Base-by-base conservation (phyloP, 2,113 vertebrate species). In the Sprattus sprattus region DNA sequence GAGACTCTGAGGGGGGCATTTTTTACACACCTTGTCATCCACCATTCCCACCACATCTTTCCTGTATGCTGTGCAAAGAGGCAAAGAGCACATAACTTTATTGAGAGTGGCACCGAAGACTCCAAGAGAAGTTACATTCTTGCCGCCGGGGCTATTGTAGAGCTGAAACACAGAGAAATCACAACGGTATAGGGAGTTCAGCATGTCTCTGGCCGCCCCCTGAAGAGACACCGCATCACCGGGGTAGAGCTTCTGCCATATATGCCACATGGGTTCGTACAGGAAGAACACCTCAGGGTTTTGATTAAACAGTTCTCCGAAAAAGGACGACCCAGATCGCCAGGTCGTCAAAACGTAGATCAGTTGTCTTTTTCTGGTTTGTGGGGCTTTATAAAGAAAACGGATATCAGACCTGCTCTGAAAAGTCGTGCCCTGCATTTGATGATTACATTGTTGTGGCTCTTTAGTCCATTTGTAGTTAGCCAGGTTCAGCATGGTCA, bases 191-290 rank as follows among this genome's bases (percentile, higher is more conserved):
- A 99, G 93, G 20, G 97, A 97, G 92, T 96, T 97, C 81, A 99
- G 95, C 97, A 99, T 98, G 94, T 99, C 98, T 87, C 98, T 94
- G 82, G 97, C 97, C 0, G 98, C 98, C 47, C 98, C 98, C 86
- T 99, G 98, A 87, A 99, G 94, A 47, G 98, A 98, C 45, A 98
- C 96, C 0, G 98, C 98, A 1, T 99, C 98, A 0, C 98, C 98
- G 0, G 98, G 98, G 93, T 99, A 99, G 88, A 99, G 95, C 89
- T 99, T 99, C 92, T 99, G 98, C 98, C 98, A 99, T 92, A 99
- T 98, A 91, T 99, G 98, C 98, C 98, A 99, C 95, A 99, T 97
- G 0, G 98, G 98, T 93, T 99, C 98, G 6, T 99, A 99, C 50
- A 99, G 95, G 89, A 99, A 99, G 94, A 99, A 99, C 20, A 99